Evolutionary conservation across 1,140 invertebrate species (phyloP), one percentile per base, ranked within the genome.

Genomic region (Pogonomyrmex californicus): DNA sequence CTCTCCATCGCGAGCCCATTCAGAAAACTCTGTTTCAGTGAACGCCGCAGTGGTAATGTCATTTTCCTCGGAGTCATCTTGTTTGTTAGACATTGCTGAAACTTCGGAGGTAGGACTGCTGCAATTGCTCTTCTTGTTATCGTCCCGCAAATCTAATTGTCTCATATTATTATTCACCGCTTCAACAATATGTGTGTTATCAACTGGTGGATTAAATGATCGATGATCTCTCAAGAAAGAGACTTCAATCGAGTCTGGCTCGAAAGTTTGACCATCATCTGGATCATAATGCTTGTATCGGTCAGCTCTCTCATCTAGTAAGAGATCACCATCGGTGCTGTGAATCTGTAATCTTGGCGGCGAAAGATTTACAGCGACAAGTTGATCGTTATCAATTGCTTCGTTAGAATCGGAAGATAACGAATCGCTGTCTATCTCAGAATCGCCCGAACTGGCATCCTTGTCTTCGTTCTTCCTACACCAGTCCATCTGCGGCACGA

Each of bases 1-100:
- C 30, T 96, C 97, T 87, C 97, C 97, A 88, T 98, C 98, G 1
- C 97, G 96, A 0, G 97, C 97, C 98, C 98, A 98, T 93, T 98
- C 98, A 0, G 98, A 98, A 12, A 98, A 94, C 92, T 98, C 98
- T 0, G 98, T 98, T 93, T 98, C 98, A 0, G 98, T 98, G 12
- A 98, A 94, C 1, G 96, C 97, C 17, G 97, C 96, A 0, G 97
- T 97, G 0, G 96, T 96, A 1, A 96, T 95, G 41, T 97, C 97
- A 36, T 96, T 96, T 76, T 96, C 95, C 0, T 94, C 94, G 0
- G 95, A 95, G 65, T 95, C 95, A 36, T 96, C 95, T 17, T 94
- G 92, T 65, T 95, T 95, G 30, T 94, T 94, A 2, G 95, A 95
- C 2, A 92, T 75, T 33, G 88, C 88, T 1, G 95, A 95, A 1